A percentile compares a stretch with the other conserved stretches of the same genome.
These are phyloP conservation scores for Helogale parvula DNA, from an alignment of 2,113 vertebrate genomes.

Conservation along the genomic window DNA sequence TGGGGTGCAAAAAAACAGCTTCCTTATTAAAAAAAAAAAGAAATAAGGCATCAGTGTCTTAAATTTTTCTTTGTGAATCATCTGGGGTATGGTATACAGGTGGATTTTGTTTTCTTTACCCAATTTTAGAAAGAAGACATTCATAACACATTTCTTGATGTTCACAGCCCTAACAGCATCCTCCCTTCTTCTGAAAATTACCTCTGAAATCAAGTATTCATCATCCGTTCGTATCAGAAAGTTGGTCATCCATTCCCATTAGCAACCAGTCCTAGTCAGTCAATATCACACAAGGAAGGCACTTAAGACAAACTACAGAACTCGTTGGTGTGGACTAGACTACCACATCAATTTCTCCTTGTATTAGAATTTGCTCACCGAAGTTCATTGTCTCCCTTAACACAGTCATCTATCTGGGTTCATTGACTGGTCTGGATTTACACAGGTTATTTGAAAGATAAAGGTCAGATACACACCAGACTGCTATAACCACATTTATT, in stretches of 20 bases:
- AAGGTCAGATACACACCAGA: slow-evolving; percentile 80
- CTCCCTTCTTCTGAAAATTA: neutral
- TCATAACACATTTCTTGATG: neutral
- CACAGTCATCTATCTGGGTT: slow-evolving; percentile 72
- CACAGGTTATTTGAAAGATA: slow-evolving; percentile 83
- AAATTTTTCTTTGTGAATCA: neutral
- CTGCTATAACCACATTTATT: slow-evolving; percentile 74
- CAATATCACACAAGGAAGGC: slow-evolving; percentile 39
- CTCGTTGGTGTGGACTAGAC: slow-evolving; percentile 21
- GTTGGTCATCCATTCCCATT: slow-evolving; percentile 50
- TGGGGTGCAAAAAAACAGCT: neutral
- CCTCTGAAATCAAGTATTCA: slow-evolving; percentile 40
- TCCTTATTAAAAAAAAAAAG: neutral
- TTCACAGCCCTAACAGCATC: neutral
- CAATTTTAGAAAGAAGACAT: neutral
- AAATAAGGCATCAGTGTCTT: neutral
- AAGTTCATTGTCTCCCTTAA: slow-evolving; percentile 76
- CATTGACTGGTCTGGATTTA: slow-evolving; percentile 81
- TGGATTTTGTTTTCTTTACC: neutral
- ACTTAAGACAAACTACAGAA: slow-evolving; percentile 59
- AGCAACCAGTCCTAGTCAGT: neutral
- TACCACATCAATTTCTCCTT: slow-evolving; percentile 61
- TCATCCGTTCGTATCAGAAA: neutral
- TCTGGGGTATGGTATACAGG: neutral
- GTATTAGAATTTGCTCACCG: slow-evolving; percentile 76